Evolutionary conservation across 1,140 invertebrate genomes (phyloP).

Genomic region (Steinernema khuongi): DNA sequence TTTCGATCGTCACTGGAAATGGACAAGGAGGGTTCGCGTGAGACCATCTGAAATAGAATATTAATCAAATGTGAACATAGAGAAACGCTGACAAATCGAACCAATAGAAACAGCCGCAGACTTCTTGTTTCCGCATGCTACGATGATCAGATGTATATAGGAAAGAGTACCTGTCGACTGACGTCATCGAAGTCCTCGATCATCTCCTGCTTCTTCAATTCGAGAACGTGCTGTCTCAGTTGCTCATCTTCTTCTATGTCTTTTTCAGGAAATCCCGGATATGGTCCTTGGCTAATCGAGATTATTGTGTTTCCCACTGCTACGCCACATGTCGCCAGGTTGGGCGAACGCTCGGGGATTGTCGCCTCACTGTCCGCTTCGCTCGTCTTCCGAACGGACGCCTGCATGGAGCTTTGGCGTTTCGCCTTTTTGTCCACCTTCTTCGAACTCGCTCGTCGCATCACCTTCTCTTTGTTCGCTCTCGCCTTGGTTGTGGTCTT

Average conservation of each 20-base stretch:
- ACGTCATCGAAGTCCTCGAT: constrained; percentile 14
- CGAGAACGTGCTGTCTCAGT: not conserved
- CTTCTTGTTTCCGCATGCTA: too few species aligned
- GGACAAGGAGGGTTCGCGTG: not conserved
- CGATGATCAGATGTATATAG: too few species aligned
- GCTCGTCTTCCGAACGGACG: not conserved
- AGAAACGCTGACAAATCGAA: too few species aligned
- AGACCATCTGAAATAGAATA: not conserved
- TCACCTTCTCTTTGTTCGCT: not conserved
- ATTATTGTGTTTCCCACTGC: constrained; percentile 8
- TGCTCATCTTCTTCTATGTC: not conserved
- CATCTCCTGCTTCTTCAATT: constrained; percentile 10
- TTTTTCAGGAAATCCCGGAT: not conserved
- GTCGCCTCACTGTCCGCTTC: not conserved
- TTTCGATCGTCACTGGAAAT: not conserved
- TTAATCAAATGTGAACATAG: not conserved
- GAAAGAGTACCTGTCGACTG: constrained; percentile 1
- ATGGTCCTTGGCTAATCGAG: not conserved
- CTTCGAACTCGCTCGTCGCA: constrained; percentile 5
- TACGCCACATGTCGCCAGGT: not conserved
- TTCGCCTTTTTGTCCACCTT: constrained; percentile 1
- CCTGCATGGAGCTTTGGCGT: not conserved
- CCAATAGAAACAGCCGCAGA: too few species aligned
- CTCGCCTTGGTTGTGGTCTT: not conserved
- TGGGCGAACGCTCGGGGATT: not conserved